phyloP scores from a whole-genome alignment of 2,113 vertebrate genomes.

The Proterorhinus semilunaris region DNA sequence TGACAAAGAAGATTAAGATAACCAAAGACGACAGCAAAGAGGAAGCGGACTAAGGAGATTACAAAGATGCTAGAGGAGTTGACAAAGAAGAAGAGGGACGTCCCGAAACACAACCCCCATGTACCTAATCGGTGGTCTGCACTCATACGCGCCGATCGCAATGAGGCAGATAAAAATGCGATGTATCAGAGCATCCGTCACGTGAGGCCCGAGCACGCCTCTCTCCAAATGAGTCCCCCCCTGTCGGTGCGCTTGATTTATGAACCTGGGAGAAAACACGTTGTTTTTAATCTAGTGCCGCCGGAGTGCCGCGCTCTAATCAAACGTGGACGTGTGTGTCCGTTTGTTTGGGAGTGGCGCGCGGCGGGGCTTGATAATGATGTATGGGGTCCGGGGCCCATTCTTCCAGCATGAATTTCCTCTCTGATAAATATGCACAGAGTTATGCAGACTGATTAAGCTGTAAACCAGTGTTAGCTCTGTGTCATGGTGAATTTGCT shows the following conservation, averaged over 20 bases:
- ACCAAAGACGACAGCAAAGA: no score
- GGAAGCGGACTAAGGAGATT: no score
- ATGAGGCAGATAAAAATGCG: conserved; percentile 73
- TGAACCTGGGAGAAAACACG: conserved; percentile 79
- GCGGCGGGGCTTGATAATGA: conserved; percentile 57
- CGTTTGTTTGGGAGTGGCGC: conserved; percentile 25
- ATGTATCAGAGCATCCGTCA: conserved; percentile 70
- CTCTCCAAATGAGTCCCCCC: conserved; percentile 76
- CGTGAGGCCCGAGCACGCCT: conserved; percentile 63
- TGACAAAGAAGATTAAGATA: no score
- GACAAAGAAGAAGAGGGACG: no score
- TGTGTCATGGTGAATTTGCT: conserved; percentile 55
- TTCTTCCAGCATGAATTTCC: conserved; percentile 69
- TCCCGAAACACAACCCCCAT: conserved; percentile 32
- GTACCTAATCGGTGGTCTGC: background rate
- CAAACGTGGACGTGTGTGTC: conserved; percentile 63
- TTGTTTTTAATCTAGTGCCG: conserved; percentile 81
- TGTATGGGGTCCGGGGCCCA: conserved; percentile 61
- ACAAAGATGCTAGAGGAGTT: no score
- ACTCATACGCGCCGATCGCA: conserved; percentile 46
- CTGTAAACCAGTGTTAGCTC: conserved; percentile 71
- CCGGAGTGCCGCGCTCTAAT: conserved; percentile 70
- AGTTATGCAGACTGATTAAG: conserved; percentile 73
- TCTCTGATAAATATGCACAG: conserved; percentile 74
- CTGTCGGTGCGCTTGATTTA: conserved; percentile 75